Conservation (phyloP, 1,140 invertebrate species). For the Grapholita molesta region DNA sequence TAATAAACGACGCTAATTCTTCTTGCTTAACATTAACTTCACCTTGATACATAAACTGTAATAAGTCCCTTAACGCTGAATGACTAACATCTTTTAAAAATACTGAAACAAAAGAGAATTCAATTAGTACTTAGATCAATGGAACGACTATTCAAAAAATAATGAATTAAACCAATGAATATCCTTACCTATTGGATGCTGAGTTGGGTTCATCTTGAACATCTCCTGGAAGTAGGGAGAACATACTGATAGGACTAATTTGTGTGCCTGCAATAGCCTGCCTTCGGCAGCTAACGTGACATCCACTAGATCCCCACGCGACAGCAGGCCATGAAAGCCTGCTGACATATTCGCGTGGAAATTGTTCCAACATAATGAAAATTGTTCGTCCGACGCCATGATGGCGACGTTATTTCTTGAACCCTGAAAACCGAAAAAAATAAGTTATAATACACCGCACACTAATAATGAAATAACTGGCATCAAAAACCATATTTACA, state of each 20-base stretch:
- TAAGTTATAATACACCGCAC: conserved; percentile 16
- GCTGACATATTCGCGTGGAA: conserved; percentile 86
- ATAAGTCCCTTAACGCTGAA: conserved; percentile 85
- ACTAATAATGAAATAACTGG: conserved; percentile 5
- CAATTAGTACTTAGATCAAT: conserved; percentile 17
- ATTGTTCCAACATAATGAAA: conserved; percentile 88
- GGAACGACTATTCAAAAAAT: background rate
- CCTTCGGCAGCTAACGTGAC: conserved; percentile 90
- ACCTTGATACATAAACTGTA: conserved; percentile 93
- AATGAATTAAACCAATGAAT: background rate
- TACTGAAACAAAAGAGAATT: conserved; percentile 77
- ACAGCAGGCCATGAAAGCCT: conserved; percentile 85
- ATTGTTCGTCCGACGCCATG: conserved; percentile 86
- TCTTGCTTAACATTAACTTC: conserved; percentile 92
- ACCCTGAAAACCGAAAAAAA: conserved; percentile 53
- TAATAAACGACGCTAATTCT: conserved; percentile 89
- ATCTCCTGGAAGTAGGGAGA: conserved; percentile 92
- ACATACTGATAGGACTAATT: conserved; percentile 90
- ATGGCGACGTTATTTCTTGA: conserved; percentile 72
- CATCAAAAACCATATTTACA: too few relatives aligned
- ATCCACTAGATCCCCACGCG: conserved; percentile 88
- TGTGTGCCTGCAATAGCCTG: conserved; percentile 88
- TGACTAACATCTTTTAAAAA: conserved; percentile 91
- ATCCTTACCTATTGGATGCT: conserved; percentile 79
- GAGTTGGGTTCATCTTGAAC: conserved; percentile 83